phyloP scores from a whole-genome alignment of 2,113 vertebrate genomes.

The Orthonyx spaldingii region DNA sequence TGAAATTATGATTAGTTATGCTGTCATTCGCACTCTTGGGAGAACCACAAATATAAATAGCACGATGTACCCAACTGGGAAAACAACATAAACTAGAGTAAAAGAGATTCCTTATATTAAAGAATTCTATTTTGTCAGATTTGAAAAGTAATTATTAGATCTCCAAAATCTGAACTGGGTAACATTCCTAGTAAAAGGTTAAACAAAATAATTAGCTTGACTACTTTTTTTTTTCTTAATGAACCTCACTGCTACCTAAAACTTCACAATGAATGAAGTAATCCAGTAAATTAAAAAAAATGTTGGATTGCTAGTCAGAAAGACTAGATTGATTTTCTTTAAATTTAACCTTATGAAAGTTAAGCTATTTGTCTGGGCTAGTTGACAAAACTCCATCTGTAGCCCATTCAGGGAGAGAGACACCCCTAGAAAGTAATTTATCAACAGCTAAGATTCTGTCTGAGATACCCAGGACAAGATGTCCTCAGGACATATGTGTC shows the following conservation, averaged over 20 bases:
- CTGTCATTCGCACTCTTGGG: not conserved
- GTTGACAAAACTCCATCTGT: not conserved
- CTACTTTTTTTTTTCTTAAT: not conserved
- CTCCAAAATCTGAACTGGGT: not conserved
- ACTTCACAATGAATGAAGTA: not conserved
- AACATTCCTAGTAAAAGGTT: not conserved
- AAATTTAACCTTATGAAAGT: not conserved
- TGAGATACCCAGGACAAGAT: not conserved
- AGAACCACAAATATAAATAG: not conserved
- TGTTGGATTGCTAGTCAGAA: not conserved
- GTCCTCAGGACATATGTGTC: not conserved
- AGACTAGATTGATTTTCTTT: not conserved
- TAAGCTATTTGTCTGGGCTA: not conserved
- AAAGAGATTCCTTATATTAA: not conserved
- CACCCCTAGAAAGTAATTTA: not conserved
- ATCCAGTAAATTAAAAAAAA: not conserved
- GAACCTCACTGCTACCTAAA: not conserved
- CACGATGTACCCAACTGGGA: not conserved
- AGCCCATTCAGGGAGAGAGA: not conserved
- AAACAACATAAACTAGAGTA: not conserved
- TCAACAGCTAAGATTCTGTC: slow-evolving; percentile 12
- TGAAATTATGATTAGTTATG: not conserved
- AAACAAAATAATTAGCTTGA: not conserved
- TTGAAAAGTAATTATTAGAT: not conserved
- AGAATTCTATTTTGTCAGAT: not conserved